Evolutionary conservation across 2,113 vertebrate species (phyloP).

Genomic region (Galemys pyrenaicus): DNA sequence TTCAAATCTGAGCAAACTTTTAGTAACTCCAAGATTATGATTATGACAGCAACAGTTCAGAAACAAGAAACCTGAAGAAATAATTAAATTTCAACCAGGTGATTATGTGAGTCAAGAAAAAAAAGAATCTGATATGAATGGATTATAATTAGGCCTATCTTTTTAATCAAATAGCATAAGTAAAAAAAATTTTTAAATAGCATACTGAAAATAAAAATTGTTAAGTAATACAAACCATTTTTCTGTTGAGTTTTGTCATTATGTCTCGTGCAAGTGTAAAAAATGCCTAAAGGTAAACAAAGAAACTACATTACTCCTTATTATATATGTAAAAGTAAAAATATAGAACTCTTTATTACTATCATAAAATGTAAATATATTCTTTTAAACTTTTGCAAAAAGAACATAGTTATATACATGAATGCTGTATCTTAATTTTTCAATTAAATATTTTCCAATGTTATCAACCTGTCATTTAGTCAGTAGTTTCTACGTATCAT

Average conservation of each 20-base stretch:
- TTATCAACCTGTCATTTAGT: constrained; percentile 24
- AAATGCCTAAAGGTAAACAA: constrained; percentile 90
- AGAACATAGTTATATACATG: not conserved
- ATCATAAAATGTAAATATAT: not conserved
- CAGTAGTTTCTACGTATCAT: not conserved
- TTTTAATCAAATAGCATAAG: constrained; percentile 28
- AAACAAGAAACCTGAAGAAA: constrained; percentile 31
- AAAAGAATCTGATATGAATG: constrained; percentile 6
- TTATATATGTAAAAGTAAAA: constrained; percentile 39
- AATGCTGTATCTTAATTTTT: not conserved
- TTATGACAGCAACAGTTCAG: not conserved
- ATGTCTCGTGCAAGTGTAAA: constrained; percentile 97
- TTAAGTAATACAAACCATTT: constrained; percentile 92
- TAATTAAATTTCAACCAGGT: not conserved
- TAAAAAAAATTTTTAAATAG: not conserved
- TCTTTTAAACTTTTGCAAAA: not conserved
- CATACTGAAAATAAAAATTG: constrained; percentile 30
- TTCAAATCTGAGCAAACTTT: constrained; percentile 41
- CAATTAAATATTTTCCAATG: not conserved
- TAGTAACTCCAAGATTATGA: constrained; percentile 17
- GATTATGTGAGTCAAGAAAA: not conserved
- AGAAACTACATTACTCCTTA: constrained; percentile 38
- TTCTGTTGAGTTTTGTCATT: constrained; percentile 97
- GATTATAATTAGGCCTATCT: not conserved
- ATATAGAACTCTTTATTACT: constrained; percentile 18